Evolutionary conservation across 1,140 invertebrate genomes (phyloP).

Genomic region (Pectinophora gossypiella): DNA sequence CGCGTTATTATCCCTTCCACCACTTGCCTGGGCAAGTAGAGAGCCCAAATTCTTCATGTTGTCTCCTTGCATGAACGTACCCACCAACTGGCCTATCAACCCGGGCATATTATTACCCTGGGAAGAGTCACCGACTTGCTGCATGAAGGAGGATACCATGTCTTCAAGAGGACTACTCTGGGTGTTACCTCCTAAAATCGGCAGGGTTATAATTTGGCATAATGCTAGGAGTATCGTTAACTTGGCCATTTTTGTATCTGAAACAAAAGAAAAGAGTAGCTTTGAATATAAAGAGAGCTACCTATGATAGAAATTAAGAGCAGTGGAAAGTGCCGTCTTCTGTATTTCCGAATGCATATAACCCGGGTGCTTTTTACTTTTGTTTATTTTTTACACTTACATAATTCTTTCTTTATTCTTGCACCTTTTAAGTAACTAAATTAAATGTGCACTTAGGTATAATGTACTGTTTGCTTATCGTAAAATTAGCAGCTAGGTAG

Average conservation of each 20-base stretch:
- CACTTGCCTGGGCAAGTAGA: conserved; percentile 38
- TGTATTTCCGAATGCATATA: too few species aligned
- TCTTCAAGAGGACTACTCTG: conserved; percentile 76
- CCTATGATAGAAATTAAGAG: too few species aligned
- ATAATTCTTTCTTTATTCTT: too few species aligned
- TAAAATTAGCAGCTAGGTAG: too few species aligned
- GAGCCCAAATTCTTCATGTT: conserved; percentile 61
- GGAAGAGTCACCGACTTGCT: conserved; percentile 72
- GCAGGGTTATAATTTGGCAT: conserved; percentile 36
- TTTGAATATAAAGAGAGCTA: too few species aligned
- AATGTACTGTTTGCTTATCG: too few species aligned
- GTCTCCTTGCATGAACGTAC: conserved; percentile 76
- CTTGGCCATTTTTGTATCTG: conserved; percentile 44
- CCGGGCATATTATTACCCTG: too few species aligned
- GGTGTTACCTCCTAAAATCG: conserved; percentile 30
- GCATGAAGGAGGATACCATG: conserved; percentile 75
- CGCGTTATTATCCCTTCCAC: conserved; percentile 20
- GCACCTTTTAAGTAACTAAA: too few species aligned
- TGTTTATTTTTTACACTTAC: too few species aligned
- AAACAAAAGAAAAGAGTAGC: conserved; percentile 22
- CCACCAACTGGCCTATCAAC: conserved; percentile 30
- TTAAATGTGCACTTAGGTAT: too few species aligned
- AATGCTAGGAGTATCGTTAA: conserved; percentile 28
- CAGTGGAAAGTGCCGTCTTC: too few species aligned
- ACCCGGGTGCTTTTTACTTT: too few species aligned